Evolutionary conservation across 2,888 invertebrate genomes (phyloP), one percentile per base, ranked within the genome.

Genomic region (Ormyrus rosae): DNA sequence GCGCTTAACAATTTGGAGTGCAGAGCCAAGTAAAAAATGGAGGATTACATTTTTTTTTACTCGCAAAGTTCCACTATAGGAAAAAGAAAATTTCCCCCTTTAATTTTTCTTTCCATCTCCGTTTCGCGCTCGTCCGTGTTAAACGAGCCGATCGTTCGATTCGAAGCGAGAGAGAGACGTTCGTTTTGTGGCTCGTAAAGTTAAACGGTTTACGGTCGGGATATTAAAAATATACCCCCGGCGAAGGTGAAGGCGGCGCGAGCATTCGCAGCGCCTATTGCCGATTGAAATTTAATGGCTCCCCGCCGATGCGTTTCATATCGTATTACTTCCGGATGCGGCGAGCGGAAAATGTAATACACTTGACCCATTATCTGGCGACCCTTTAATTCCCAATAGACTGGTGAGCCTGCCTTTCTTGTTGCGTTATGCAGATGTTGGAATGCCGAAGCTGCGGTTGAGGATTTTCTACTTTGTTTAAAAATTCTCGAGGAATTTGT

Each of bases 141-240:
- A 6, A 53, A n/a, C n/a, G 13, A 74, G 11, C 13, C 48, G 56
- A 74, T 74, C 58, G 46, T 64, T 55, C 55, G 46, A 73, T 63
- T 60, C 48, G 56, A 69, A 60, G 51, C 9, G 67, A 51, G 50
- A 53, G 51, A 19, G 51, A 9, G 58, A 69, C 48, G 45, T 56
- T 58, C 58, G 46, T 58, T 58, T 69, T 58, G 58, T 58, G 3
- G 63, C 58, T 60, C 67, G 60, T 75, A 75, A 75, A 75, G 51
- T 51, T 13, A 60, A 58, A 19, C 50, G 68, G 60, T 60, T 60
- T 68, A 71, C 50, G 8, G 9, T 34, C 11, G 50, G 6, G 51
- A 67, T 67, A 74, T 74, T 74, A 74, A 74, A 74, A 67, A 74
- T 74, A 58, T 13, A 50, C 8, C 10, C 63, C 46, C 45, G 19